Conservation (phyloP, 1,140 invertebrate genomes). For the Diprion similis region DNA sequence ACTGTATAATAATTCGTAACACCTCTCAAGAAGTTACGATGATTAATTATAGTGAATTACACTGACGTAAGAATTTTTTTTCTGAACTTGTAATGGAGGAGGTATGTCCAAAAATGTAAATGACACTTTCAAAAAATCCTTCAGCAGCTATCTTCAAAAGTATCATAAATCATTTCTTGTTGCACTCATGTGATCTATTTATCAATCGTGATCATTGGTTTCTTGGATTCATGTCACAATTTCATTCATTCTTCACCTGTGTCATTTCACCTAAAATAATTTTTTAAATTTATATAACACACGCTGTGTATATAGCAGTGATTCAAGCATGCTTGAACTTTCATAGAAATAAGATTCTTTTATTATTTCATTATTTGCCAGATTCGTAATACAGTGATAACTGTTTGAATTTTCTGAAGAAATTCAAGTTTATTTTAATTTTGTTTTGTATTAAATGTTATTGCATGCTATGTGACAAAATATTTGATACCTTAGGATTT, state of each 20-base stretch:
- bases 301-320: constrained; percentile 19
- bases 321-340: neutral
- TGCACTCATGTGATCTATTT: neutral
- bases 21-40: too few relatives aligned
- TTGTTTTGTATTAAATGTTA: neutral
- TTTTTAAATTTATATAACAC: neutral
- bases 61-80: too few relatives aligned
- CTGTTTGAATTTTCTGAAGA: neutral
- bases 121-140: too few relatives aligned
- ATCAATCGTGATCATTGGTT: constrained; percentile 18
- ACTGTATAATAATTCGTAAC: too few relatives aligned
- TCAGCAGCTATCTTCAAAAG: too few relatives aligned
- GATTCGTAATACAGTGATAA: neutral
- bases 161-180: too few relatives aligned
- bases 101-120: too few relatives aligned
- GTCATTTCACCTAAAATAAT: neutral
- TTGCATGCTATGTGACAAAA: too few relatives aligned
- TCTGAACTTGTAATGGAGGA: too few relatives aligned
- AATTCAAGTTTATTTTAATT: neutral
- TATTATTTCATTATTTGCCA: neutral
- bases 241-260: neutral
- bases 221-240: constrained; percentile 22
- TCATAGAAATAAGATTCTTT: constrained; percentile 15
- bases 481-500: too few relatives aligned
- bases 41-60: too few relatives aligned